Percentiles rank a stretch among this genome's conserved stretches.
Conservation (phyloP, 1,140 invertebrate genomes). For the Drosophila rufa region DNA sequence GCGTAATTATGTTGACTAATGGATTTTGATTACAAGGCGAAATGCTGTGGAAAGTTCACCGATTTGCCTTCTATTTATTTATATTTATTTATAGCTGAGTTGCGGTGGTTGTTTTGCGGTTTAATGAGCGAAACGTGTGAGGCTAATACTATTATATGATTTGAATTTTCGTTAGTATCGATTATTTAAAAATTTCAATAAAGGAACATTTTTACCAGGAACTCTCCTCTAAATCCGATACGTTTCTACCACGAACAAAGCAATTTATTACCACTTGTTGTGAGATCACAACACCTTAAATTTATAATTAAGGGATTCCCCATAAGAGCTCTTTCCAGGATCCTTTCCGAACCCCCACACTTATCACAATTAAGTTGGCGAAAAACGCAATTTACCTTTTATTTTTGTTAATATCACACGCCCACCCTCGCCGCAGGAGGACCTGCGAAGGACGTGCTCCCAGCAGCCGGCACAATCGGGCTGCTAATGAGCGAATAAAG, state of each 20-base stretch:
- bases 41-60: constrained; percentile 58
- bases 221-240: not conserved
- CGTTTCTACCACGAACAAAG: not conserved
- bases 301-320: not conserved
- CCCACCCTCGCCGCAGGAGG: constrained; percentile 68
- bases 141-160: constrained; percentile 1
- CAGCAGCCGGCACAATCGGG: constrained; percentile 62
- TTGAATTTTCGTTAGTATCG: not conserved
- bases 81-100: constrained; percentile 8
- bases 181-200: not conserved
- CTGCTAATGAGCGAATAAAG: constrained; percentile 81
- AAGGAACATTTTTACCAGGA: not conserved
- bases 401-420: constrained; percentile 70
- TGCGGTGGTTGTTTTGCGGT: constrained; percentile 17
- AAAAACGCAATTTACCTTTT: constrained; percentile 33
- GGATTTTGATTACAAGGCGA: constrained; percentile 54
- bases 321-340: not conserved
- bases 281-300: not conserved
- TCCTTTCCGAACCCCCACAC: not conserved
- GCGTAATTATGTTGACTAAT: constrained; percentile 74
- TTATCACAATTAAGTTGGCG: constrained; percentile 20
- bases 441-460: constrained; percentile 31
- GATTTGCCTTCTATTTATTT: constrained; percentile 10
- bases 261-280: not conserved
- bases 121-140: constrained; percentile 60